phyloP scores from a whole-genome alignment of 2,113 vertebrate species.

The Tretioscincus oriximinensis region DNA sequence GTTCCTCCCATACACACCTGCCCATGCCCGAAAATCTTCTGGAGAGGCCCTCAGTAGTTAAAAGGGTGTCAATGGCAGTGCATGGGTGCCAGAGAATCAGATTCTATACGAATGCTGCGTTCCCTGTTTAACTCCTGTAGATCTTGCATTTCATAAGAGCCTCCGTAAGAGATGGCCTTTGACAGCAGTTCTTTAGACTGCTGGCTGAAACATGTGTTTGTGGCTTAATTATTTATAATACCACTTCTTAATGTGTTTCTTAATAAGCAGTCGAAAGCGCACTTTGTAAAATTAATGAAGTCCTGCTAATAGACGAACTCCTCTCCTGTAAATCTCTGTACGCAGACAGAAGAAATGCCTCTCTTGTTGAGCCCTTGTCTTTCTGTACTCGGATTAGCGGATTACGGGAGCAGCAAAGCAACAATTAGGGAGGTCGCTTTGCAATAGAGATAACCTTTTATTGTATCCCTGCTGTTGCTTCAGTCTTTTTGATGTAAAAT shows the following conservation, averaged over 20 bases:
- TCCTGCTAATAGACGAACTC: conserved; percentile 12
- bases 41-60: too few relatives aligned
- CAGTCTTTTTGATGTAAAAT: conserved; percentile 30
- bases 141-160: not conserved
- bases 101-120: not conserved
- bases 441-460: not conserved
- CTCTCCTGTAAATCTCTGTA: not conserved
- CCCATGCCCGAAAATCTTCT: too few relatives aligned
- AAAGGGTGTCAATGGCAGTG: too few relatives aligned
- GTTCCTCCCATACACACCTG: too few relatives aligned
- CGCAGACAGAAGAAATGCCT: conserved; percentile 25
- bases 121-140: not conserved
- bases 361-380: not conserved
- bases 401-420: conserved; percentile 54
- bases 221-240: conserved; percentile 20
- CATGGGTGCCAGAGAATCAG: not conserved
- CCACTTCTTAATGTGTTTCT: not conserved
- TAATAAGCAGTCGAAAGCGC: accelerated
- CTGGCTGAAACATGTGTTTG: not conserved
- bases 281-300: conserved; percentile 20
- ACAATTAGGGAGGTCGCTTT: conserved; percentile 57
- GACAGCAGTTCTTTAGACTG: accelerated
- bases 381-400: conserved; percentile 49
- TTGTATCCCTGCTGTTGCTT: conserved; percentile 11
- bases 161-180: accelerated